phyloP scores from a whole-genome alignment of 2,797 vertebrate genomes.

The Petrocephalus sullivani region DNA sequence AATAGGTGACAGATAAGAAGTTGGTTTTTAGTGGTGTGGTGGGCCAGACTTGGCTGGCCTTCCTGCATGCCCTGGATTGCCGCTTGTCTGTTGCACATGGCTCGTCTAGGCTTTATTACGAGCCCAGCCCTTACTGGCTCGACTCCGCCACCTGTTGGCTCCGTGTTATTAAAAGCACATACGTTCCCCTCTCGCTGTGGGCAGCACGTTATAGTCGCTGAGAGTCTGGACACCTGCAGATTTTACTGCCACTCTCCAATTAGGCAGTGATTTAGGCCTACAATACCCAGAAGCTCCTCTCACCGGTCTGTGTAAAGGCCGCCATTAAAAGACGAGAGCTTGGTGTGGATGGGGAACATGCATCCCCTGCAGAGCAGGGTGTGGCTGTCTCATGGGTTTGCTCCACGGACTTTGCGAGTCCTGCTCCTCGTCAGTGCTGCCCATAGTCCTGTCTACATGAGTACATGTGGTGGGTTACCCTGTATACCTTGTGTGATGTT shows the following conservation, averaged over 20 bases:
- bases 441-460: not conserved
- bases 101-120: not conserved
- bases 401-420: not conserved
- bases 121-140: not conserved
- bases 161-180: slow-evolving; percentile 34
- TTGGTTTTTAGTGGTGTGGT: not conserved
- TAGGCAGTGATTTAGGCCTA: slow-evolving; percentile 56
- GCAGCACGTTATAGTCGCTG: slow-evolving; percentile 56
- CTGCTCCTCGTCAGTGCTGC: not conserved
- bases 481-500: not conserved
- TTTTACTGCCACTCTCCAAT: slow-evolving; percentile 55
- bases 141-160: slow-evolving; percentile 9
- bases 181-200: slow-evolving; percentile 33
- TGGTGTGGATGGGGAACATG: not conserved
- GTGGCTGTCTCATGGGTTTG: not conserved
- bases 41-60: not conserved
- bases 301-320: not conserved
- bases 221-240: slow-evolving; percentile 48
- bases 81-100: not conserved
- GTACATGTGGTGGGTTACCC: not conserved
- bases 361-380: not conserved
- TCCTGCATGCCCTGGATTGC: not conserved
- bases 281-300: slow-evolving; percentile 38
- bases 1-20: not conserved
- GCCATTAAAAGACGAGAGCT: not conserved